A percentile compares a stretch with the other conserved stretches of the same genome.
These are phyloP conservation scores for Aleiodes leptofemur DNA, from an alignment of 2,888 invertebrate genomes.

Conservation along the genomic window DNA sequence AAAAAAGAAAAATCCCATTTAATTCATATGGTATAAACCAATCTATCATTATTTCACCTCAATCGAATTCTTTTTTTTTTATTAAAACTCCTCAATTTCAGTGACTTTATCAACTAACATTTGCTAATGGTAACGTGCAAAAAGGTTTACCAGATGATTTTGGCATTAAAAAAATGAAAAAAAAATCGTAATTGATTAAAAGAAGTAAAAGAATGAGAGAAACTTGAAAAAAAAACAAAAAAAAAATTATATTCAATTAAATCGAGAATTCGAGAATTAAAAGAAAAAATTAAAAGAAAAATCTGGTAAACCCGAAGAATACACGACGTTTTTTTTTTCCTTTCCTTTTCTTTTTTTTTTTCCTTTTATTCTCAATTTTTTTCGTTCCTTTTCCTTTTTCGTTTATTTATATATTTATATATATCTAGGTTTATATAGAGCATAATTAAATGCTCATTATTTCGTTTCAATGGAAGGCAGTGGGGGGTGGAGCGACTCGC, in stretches of 20 bases:
- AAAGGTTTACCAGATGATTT: slow-evolving; percentile 55
- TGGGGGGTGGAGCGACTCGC: slow-evolving; percentile 75
- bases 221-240: slow-evolving; percentile 19
- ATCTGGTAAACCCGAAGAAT: slow-evolving; percentile 56
- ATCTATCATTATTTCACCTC: background rate
- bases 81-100: no score
- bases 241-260: slow-evolving; percentile 7
- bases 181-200: slow-evolving; percentile 21
- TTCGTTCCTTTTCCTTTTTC: slow-evolving; percentile 4
- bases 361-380: slow-evolving; percentile 23
- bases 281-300: slow-evolving; percentile 10
- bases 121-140: slow-evolving; percentile 49
- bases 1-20: slow-evolving; percentile 36
- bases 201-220: background rate
- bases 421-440: no score
- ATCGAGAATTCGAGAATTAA: slow-evolving; percentile 7
- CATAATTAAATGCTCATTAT: slow-evolving; percentile 47
- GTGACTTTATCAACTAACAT: slow-evolving; percentile 42
- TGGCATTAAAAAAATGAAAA: slow-evolving; percentile 33
- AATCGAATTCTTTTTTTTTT: slow-evolving; percentile 8
- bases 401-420: no score
- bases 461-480: slow-evolving; percentile 73
- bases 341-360: slow-evolving; percentile 20
- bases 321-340: slow-evolving; percentile 48
- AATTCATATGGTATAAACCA: background rate